Evolutionary conservation across 2,113 vertebrate species (phyloP).

Genomic region (Sus scrofa): T2T-Sscrofa CM000812.6:86596501-86597000

Average conservation of each 20-base stretch:
- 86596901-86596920: constrained; percentile 19
- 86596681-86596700: constrained; percentile 15
- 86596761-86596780: neutral
- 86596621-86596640: constrained; percentile 54
- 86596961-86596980: neutral
- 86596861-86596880: neutral
- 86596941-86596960: neutral
- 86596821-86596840: neutral
- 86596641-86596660: constrained; percentile 20
- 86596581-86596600: neutral
- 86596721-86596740: neutral
- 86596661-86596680: constrained; percentile 7
- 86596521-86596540: too few species aligned
- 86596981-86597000: neutral
- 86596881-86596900: neutral
- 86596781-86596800: neutral
- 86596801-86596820: neutral
- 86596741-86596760: constrained; percentile 16
- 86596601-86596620: neutral
- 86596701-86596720: neutral
- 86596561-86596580: neutral
- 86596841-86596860: neutral
- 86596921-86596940: neutral
- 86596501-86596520: too few species aligned
- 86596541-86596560: neutral